Percentiles rank a stretch among this genome's conserved stretches.
Conservation (phyloP, 2,113 vertebrate species). For the Barnardius zonarius region DNA sequence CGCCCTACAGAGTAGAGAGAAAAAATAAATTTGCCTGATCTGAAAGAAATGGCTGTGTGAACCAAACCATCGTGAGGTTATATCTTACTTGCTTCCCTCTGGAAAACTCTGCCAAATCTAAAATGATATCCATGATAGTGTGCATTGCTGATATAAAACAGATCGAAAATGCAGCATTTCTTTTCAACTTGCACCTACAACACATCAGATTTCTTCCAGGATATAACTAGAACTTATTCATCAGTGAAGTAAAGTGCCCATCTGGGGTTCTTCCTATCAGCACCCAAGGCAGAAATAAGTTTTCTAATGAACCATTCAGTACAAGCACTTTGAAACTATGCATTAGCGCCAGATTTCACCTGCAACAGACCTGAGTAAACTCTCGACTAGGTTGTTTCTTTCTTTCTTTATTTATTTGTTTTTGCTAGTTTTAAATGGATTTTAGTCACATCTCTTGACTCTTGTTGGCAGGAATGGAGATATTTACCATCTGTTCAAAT, state of each 20-base stretch:
- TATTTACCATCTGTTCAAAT: constrained; percentile 69
- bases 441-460: constrained; percentile 64
- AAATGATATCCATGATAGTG: neutral
- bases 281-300: neutral
- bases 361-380: constrained; percentile 53
- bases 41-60: constrained; percentile 17
- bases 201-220: neutral
- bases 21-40: constrained; percentile 8
- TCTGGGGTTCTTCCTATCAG: neutral
- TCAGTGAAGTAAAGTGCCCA: neutral
- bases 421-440: constrained; percentile 14
- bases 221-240: neutral
- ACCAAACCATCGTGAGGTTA: neutral
- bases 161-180: neutral
- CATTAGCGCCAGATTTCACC: constrained; percentile 42
- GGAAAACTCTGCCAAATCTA: constrained; percentile 18
- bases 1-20: neutral
- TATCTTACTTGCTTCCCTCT: neutral
- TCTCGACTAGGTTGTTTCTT: neutral
- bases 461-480: constrained; percentile 61
- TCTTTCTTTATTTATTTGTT: accelerated
- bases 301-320: constrained; percentile 24
- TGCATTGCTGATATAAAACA: neutral
- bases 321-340: constrained; percentile 39
- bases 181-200: neutral